Evolutionary conservation across 2,797 vertebrate genomes (phyloP), one percentile per base, ranked within the genome.

Genomic region (Sarcoramphus papa): DNA sequence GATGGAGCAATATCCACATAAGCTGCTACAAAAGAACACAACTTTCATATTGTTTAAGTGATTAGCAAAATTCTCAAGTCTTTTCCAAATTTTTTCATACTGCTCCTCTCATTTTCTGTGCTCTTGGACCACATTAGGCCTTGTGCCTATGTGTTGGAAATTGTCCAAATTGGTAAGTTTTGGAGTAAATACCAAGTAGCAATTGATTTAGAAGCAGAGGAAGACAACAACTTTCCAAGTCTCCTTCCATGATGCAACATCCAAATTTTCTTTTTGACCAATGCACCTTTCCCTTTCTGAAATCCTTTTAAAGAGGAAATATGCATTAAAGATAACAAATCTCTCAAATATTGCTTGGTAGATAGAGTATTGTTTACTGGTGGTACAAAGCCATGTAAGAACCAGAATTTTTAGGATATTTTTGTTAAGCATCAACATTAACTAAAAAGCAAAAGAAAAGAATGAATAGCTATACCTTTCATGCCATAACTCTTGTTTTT

Each of bases 401-500:
- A 62, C 0, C 7, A 59, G 22, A 75, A 45, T 27, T 47, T 64
- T 74, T 20, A 14, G 35, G 9, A 17, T 18, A 28, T 9, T 67
- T 78, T 53, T 82, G 1, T 60, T 40, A 82, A 68, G 5, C 3
- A 4, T 6, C 11, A 40, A 62, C 4, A 48, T 35, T 45, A 76
- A n/a, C 2, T 45, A 35, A 65, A 88, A 85, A 37, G 2, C 1
- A 62, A 50, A 80, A 69, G 1, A 25, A 82, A 77, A 7, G 2
- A 35, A n/a, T 45, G 41, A 54, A 14, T 60, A 12, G 0, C 5
- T 56, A 8, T 13, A 43, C 1, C 2, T 78, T 57, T 65, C 27
- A 47, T n/a, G 18, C 4, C 15, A 19, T 59, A 35, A 33, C 0
- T 23, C 7, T 37, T 28, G 4, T 0, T 1, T 31, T 40, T 41